Evolutionary conservation across 2,888 invertebrate species (phyloP), one percentile per base, ranked within the genome.

Genomic region (Therioaphis trifolii): DNA sequence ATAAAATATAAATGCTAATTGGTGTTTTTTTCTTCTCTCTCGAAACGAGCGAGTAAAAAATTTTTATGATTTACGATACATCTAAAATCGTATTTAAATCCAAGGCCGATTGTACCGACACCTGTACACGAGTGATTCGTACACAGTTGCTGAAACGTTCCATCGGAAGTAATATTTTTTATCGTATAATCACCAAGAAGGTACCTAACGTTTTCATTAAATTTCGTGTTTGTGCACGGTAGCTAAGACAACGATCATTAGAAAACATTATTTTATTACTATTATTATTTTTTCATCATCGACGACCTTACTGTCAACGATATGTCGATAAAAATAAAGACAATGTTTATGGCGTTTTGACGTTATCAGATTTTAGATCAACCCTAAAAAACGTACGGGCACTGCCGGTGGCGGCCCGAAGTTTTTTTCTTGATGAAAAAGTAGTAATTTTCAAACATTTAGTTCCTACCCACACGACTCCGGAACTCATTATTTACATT

Each of bases 291-390:
- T 52, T n/a, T 29, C 29, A 24, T 35, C 49, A 24, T 52, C 35
- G 49, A 49, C 66, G 4, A 35, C 46, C 4, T 7, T 24, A 61
- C 14, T 43, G 35, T 35, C 35, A 35, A 75, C 40, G 55, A 35
- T 75, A 24, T 24, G 58, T 43, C 75, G 75, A 61, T 43, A 61
- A 75, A 24, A 61, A 24, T 75, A 75, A 58, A 18, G 43, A 61
- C n/a, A 27, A 63, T 52, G 29, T 52, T 27, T 63, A 29, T 76
- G n/a, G 21, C 15, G 63, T 78, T 78, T 78, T 78, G 52, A 68
- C 78, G 68, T 40, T 78, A 68, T 68, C 78, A 49, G 9, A 49
- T 40, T 21, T 74, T 12, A 7, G 35, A 77, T 49, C 46, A 29
- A 46, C 63, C 29, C 4, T 29, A 14, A 4, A 35, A 35, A 35